Evolutionary conservation across 1,140 invertebrate species (phyloP), one percentile per base, ranked within the genome.

Genomic region (Papilio machaon): DNA sequence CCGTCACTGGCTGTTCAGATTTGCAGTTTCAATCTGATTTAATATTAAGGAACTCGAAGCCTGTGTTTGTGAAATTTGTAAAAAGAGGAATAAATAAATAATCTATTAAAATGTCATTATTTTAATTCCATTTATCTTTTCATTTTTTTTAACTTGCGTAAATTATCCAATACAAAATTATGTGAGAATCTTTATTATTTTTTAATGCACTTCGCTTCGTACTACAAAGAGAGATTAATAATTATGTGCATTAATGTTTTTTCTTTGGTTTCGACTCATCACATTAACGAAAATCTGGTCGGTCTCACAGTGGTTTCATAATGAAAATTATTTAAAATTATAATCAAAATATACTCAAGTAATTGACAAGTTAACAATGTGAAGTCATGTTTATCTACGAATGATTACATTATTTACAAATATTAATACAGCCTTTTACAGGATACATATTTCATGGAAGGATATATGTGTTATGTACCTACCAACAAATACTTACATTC

Each of bases 41-140:
- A 79, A 74, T 88, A 13, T 83, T 88, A 82, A 85, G 85, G 79
- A 88, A 81, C 52, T 76, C 73, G 11, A 77, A 81, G 9, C 85
- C 87, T 2, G 67, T 86, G 64, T 83, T 82, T 49, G 81, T 85
- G 0, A 89, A 85, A 83, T 87, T 89, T 82, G 82, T n/a, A 83
- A 67, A 85, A 87, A 76, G n/a, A n/a, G n/a, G 60, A 76, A 78
- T 79, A 54, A 73, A 46, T 79, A 47, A 64, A 15, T 47, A 10
- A 64, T 9, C 67, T 47, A n/a, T n/a, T n/a, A n/a, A n/a, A n/a
- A n/a, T n/a, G n/a, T n/a, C n/a, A n/a, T n/a, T n/a, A n/a, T n/a
- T n/a, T n/a, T n/a, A n/a, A n/a, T n/a, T n/a, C n/a, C n/a, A n/a
- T n/a, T n/a, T n/a, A 79, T 35, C 46, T 15, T 19, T 7, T 17